Evolutionary conservation across 2,113 vertebrate genomes (phyloP), one percentile per base, ranked within the genome.

Genomic region (Plecotus auritus): DNA sequence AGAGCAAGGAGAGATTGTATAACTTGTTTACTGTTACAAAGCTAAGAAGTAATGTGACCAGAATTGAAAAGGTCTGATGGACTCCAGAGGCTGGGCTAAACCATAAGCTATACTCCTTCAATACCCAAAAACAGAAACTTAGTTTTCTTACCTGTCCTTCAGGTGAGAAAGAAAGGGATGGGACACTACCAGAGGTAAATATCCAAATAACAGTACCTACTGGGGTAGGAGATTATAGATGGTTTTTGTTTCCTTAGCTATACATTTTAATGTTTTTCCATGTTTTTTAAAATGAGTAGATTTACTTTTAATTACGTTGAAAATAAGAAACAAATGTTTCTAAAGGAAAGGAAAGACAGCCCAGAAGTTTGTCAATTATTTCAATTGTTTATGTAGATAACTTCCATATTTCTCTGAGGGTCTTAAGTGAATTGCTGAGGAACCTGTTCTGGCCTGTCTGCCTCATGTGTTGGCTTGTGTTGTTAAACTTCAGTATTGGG

Each of bases 301-400:
- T 81, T 88, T 83, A 28, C 42, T 90, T 90, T 88, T 45, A 69
- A 28, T 95, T 73, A 64, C 7, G 80, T 91, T 90, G 23, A 49
- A 88, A 93, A 84, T 83, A 80, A 77, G 32, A 94, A 78, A 16
- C 9, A 56, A 85, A 70, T 76, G 26, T 74, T 83, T 82, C 59
- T 45, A 67, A 86, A 85, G 81, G 23, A 26, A 92, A 78, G 12
- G 10, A 45, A n/a, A 81, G 84, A 47, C 4, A 88, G 32, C 7
- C 26, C 69, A 35, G n/a, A 80, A 85, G n/a, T 4, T 32, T 83
- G 22, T 70, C 86, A 73, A 66, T 76, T 17, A 30, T 85, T 91
- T 59, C 23, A 18, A 1, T 85, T 94, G 35, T 56, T 97, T 77
- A 30, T 49, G 22, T 20, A 67, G 69, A 26, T 28, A 17, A 12